Conservation (phyloP, 2,113 vertebrate species). For the Hylia prasina region DNA sequence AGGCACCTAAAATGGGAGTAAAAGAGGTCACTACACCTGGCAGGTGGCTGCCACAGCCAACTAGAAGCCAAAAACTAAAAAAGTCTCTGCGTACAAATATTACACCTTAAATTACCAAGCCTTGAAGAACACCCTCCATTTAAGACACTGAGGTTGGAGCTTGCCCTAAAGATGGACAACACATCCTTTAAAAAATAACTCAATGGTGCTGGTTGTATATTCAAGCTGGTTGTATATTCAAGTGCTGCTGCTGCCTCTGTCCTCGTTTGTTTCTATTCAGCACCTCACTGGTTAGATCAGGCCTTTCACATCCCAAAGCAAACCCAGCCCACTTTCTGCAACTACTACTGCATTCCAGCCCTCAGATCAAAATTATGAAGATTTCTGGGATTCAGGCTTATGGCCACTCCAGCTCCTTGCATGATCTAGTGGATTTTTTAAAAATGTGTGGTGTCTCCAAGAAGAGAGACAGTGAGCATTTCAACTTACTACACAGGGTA, state of each 20-base stretch:
- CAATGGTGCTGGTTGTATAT: background rate
- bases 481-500: background rate
- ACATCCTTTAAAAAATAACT: background rate
- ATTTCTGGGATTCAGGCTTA: background rate
- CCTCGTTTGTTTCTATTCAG: background rate
- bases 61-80: background rate
- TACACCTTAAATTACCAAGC: background rate
- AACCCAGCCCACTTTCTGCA: background rate
- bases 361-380: background rate
- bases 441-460: background rate
- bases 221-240: background rate
- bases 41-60: rapidly evolving
- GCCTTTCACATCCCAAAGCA: background rate
- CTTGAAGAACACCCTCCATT: background rate
- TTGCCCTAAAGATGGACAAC: background rate
- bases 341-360: background rate
- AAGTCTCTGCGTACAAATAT: background rate
- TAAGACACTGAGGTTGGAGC: background rate
- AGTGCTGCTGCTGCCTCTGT: background rate
- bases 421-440: background rate
- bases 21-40: background rate
- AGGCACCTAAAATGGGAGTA: background rate
- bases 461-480: background rate
- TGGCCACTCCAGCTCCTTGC: background rate
- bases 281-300: background rate